Evolutionary conservation across 92 coral and sea anemone genomes (phyloP).

Genomic region (Ricordea florida): DNA sequence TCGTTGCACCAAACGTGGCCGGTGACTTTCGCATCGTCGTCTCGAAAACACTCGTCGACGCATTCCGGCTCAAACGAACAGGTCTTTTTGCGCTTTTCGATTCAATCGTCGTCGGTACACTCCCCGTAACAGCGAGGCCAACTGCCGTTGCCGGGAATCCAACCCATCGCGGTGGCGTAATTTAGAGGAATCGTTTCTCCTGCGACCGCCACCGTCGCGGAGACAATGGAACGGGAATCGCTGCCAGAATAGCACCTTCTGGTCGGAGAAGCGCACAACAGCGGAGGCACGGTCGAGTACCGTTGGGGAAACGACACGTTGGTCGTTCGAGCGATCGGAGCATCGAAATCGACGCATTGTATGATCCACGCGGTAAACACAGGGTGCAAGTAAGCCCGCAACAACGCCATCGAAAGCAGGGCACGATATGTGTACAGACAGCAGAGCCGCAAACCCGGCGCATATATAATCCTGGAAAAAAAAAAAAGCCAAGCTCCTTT

Average conservation of each 20-base stretch:
- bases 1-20: neutral
- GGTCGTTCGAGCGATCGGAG: neutral
- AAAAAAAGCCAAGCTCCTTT: no score
- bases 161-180: neutral
- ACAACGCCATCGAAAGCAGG: neutral
- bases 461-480: no score
- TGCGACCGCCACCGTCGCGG: neutral
- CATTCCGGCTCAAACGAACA: neutral
- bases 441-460: no score
- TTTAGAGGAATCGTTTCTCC: neutral
- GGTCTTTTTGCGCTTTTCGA: neutral
- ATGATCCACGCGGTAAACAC: neutral
- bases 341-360: conserved; percentile 1
- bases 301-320: neutral
- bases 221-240: neutral
- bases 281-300: neutral
- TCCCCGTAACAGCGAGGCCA: neutral
- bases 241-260: neutral
- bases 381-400: neutral
- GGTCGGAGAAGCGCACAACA: neutral
- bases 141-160: neutral
- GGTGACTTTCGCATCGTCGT: neutral
- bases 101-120: neutral
- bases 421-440: no score
- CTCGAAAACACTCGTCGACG: neutral